phyloP scores from a whole-genome alignment of 2,113 vertebrate genomes.

The Calyptomena viridis region DNA sequence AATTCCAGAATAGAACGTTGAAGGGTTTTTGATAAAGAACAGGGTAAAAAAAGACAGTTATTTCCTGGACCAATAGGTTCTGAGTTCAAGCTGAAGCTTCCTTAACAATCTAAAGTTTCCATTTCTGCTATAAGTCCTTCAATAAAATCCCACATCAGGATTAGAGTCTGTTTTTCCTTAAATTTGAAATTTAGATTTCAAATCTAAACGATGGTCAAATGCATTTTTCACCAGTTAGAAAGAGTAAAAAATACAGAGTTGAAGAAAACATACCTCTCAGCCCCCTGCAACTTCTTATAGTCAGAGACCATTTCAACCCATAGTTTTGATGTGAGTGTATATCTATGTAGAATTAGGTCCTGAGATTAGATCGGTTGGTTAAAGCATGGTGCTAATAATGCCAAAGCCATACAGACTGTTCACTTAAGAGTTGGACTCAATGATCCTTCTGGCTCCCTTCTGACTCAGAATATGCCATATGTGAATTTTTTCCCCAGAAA shows the following conservation, averaged over 20 bases:
- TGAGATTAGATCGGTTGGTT: too few species aligned
- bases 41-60: neutral
- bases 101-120: neutral
- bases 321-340: neutral
- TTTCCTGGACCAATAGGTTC: neutral
- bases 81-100: neutral
- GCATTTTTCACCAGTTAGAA: neutral
- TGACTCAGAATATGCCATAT: too few species aligned
- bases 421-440: too few species aligned
- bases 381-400: too few species aligned
- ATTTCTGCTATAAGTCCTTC: neutral
- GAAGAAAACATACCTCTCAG: neutral
- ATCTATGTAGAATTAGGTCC: neutral
- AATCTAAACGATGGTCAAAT: neutral
- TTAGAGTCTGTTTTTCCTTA: neutral
- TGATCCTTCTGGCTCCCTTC: too few species aligned
- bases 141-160: neutral
- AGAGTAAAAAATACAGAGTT: neutral
- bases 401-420: too few species aligned
- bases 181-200: neutral
- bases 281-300: neutral
- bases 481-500: neutral
- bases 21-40: neutral
- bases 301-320: neutral
- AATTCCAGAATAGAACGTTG: neutral